Base-by-base conservation (phyloP, 2,113 vertebrate genomes). In the Alosa alosa region DNA sequence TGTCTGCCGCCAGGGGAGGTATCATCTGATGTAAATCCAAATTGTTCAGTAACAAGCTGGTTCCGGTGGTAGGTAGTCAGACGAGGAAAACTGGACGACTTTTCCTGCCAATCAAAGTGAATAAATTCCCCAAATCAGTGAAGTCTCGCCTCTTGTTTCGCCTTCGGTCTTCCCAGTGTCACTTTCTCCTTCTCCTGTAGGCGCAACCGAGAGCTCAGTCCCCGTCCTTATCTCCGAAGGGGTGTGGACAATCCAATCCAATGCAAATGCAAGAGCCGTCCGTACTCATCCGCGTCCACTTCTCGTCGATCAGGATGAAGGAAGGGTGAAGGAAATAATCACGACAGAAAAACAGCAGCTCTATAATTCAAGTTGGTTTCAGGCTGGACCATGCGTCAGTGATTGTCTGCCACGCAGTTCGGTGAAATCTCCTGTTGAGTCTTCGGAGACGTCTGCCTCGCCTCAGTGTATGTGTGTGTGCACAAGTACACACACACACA, bases 191-290 rank as follows among this genome's bases (percentile, higher is more conserved):
- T 50, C 1, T 2, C 47, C 10, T 78, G 81, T 57, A 81, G 8
- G n/a, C 72, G 44, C 39, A 31, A 20, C 39, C 81, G 55, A 44
- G n/a, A 44, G 87, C 86, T 85, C 41, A 36, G 50, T 84, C 84
- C 85, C 55, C 22, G 86, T 68, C 87, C 55, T 83, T 87, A 84
- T 89, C 64, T 88, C 81, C 17, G 11, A 81, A 86, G 88, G 89
- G 88, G 89, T 90, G 89, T 90, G 87, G 87, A 90, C 87, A 88
- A 84, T 84, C 84, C 87, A 88, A 84, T 84, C 84, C 87, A 49
- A 64, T 82, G 84, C 87, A 86, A 86, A 86, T 84, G 72, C 75
- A 81, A 83, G 81, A 72, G 83, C 83, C 84, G 86, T 86, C 83
- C 89, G 86, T 89, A 86, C 84, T 81, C 18, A 82, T 78, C 81